Evolutionary conservation across 2,113 vertebrate genomes (phyloP).

Genomic region (Chaenocephalus aceratus): DNA sequence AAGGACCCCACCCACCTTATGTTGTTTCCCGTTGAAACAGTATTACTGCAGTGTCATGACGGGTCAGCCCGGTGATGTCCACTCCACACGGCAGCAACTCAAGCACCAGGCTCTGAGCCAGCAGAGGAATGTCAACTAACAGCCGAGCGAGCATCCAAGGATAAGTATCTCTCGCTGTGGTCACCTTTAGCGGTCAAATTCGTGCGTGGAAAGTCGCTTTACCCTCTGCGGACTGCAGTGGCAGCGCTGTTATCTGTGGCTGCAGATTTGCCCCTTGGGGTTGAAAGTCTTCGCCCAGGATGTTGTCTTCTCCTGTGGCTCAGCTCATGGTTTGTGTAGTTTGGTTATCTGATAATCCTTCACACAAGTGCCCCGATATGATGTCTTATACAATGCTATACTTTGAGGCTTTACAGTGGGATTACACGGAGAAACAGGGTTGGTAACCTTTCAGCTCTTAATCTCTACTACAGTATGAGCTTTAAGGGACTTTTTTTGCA

Average conservation of each 20-base stretch:
- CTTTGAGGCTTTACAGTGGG: constrained; percentile 67
- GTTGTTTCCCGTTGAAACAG: constrained; percentile 44
- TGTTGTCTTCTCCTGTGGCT: constrained; percentile 61
- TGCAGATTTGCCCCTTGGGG: constrained; percentile 63
- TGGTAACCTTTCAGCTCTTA: constrained; percentile 52
- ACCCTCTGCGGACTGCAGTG: constrained; percentile 29
- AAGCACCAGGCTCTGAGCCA: constrained; percentile 36
- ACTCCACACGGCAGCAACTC: constrained; percentile 31
- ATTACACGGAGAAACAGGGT: constrained; percentile 63
- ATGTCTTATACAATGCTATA: constrained; percentile 50
- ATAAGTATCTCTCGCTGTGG: constrained; percentile 53
- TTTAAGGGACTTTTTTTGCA: constrained; percentile 20
- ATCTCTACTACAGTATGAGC: constrained; percentile 37
- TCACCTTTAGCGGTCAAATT: constrained; percentile 50
- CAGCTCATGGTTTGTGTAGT: constrained; percentile 51
- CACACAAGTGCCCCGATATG: constrained; percentile 48
- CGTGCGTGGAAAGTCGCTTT: constrained; percentile 13
- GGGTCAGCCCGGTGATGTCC: constrained; percentile 45
- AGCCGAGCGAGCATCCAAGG: constrained; percentile 26
- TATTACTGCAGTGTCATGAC: constrained; percentile 46
- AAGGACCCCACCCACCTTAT: constrained; percentile 53
- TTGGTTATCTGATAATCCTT: constrained; percentile 75
- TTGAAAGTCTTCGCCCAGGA: constrained; percentile 35
- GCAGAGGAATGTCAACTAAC: constrained; percentile 50
- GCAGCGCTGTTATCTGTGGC: constrained; percentile 57